These are phyloP conservation scores for Heterotis niloticus DNA, from an alignment of 2,113 vertebrate genomes.

Conservation along the genomic window DNA sequence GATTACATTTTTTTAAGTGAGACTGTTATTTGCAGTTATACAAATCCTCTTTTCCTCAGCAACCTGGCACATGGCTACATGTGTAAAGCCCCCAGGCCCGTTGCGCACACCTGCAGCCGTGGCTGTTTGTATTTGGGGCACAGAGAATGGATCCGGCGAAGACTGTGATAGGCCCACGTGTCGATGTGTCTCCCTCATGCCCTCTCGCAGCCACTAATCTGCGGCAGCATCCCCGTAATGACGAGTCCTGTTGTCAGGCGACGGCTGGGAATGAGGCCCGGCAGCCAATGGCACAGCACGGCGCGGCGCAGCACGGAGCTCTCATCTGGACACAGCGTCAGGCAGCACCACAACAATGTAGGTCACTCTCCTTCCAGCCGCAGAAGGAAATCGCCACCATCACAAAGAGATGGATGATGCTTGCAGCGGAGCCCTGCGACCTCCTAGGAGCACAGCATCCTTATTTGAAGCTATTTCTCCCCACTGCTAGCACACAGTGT, in stretches of 20 bases:
- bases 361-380: conserved; percentile 54
- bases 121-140: conserved; percentile 19
- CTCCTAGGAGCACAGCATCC: too few relatives aligned
- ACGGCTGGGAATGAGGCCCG: conserved; percentile 39
- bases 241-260: conserved; percentile 60
- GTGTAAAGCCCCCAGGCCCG: conserved; percentile 30
- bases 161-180: not conserved
- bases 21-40: conserved; percentile 34
- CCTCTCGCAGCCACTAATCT: conserved; percentile 26
- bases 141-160: not conserved
- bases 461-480: too few relatives aligned
- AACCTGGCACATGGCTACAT: conserved; percentile 41
- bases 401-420: not conserved
- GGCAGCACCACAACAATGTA: conserved; percentile 71
- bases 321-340: conserved; percentile 59
- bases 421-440: not conserved
- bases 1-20: conserved; percentile 46
- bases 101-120: conserved; percentile 4
- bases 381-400: conserved; percentile 33
- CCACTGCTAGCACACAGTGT: too few relatives aligned
- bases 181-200: not conserved
- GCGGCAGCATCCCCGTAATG: conserved; percentile 51
- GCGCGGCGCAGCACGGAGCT: conserved; percentile 56
- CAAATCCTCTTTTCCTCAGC: conserved; percentile 41
- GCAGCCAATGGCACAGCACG: conserved; percentile 58